Evolutionary conservation across 2,888 invertebrate species (phyloP), one percentile per base, ranked within the genome.

Genomic region (Panopea generosa): DNA sequence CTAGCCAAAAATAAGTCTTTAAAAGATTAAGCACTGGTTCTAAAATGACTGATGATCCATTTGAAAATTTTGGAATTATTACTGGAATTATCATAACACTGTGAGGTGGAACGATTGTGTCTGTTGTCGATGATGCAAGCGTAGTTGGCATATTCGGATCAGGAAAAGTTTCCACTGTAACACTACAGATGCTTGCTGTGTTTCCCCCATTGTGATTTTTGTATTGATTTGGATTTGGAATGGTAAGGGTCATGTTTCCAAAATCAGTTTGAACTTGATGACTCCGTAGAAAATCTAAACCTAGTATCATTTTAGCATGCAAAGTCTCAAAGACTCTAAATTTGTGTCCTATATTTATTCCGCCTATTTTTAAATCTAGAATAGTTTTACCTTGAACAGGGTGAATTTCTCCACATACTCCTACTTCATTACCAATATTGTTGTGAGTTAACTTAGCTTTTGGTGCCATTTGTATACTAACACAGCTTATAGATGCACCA

Each of bases 1-100:
- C 47, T 27, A 27, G 43, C 60, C 47, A 60, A n/a, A n/a, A 11
- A n/a, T 11, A 45, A 7, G 16, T 60, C 60, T 24, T 26, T 49
- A 11, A 45, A 18, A 18, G 4, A 26, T 60, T 43, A 6, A 47
- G n/a, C 24, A n/a, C 22, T 9, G 60, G 60, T 47, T 60, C 60
- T 7, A 60, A 20, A 24, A 60, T 4, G 3, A 60, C 60, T 27
- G 24, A 9, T 2, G 47, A 60, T n/a, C 18, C 29, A 7, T 20
- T 26, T 3, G 60, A 20, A 45, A 60, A 18, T 4, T 27, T 16
- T 6, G 47, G 18, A 40, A 60, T 47, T 7, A 22, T 47, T 18
- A 45, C 26, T 7, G 47, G 45, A 45, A 45, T 45, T 9, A 45
- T 45, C 3, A 16, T 45, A 18, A 40, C 59, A 59, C 43, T 59